These are phyloP conservation scores for Myocastor coypus DNA, from an alignment of 2,113 vertebrate species.

Conservation along the genomic window DNA sequence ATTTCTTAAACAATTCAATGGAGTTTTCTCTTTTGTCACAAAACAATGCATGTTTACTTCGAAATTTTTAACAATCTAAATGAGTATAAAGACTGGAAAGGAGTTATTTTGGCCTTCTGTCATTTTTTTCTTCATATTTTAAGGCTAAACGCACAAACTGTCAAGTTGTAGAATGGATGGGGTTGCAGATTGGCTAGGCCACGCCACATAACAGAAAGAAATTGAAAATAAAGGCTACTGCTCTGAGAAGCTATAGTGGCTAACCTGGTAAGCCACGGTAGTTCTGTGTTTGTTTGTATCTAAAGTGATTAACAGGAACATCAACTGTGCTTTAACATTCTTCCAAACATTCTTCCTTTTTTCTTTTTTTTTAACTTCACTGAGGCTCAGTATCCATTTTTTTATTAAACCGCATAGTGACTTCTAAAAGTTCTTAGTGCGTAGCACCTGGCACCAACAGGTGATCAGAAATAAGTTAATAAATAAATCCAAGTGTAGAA, in stretches of 20 bases:
- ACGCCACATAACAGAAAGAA: not conserved
- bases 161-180: not conserved
- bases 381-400: not conserved
- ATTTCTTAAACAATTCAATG: not conserved
- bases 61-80: conserved; percentile 37
- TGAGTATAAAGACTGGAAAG: not conserved
- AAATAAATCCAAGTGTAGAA: not conserved
- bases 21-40: not conserved
- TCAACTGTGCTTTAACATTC: conserved; percentile 14
- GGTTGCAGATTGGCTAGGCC: not conserved
- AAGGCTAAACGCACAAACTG: not conserved
- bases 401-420: not conserved
- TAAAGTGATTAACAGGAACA: not conserved
- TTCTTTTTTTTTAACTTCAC: not conserved
- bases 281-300: not conserved
- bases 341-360: conserved; percentile 5
- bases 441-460: not conserved
- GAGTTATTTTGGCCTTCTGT: not conserved
- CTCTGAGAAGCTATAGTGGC: not conserved
- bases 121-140: conserved; percentile 3
- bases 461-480: conserved; percentile 43
- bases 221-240: not conserved
- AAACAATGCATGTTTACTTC: not conserved
- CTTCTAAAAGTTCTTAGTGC: conserved; percentile 29
- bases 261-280: not conserved